A percentile compares a stretch with the other conserved stretches of the same genome.
These are phyloP conservation scores for Conops quadrifasciatus DNA, from an alignment of 2,888 invertebrate genomes.

Conservation along the genomic window DNA sequence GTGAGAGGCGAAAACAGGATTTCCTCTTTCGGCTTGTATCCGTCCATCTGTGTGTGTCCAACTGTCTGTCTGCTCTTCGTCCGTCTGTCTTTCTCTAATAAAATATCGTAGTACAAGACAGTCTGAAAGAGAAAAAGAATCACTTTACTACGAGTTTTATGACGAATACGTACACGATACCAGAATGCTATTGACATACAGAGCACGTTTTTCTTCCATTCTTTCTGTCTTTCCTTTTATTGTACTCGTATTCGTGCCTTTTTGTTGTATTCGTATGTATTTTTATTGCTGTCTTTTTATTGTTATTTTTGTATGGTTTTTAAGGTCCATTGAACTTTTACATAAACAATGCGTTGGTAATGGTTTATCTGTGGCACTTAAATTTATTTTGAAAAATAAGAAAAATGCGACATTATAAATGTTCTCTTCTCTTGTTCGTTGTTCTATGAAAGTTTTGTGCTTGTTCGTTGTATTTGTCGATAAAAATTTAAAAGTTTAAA, in stretches of 20 bases:
- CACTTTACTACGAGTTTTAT: neutral
- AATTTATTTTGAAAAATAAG: too few relatives aligned
- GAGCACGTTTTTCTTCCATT: neutral
- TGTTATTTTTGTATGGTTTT: neutral
- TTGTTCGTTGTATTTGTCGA: too few relatives aligned
- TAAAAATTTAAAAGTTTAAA: too few relatives aligned
- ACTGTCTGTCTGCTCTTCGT: too few relatives aligned
- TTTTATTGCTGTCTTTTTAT: neutral
- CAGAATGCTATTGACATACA: conserved; percentile 1
- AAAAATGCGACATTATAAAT: too few relatives aligned
- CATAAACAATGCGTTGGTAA: neutral
- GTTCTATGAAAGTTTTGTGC: too few relatives aligned
- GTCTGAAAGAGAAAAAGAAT: neutral
- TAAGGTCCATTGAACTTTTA: conserved; percentile 2
- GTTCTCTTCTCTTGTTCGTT: too few relatives aligned
- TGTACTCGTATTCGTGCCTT: neutral
- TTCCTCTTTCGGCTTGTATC: neutral
- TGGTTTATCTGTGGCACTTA: too few relatives aligned
- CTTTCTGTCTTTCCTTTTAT: neutral
- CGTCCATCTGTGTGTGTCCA: neutral
- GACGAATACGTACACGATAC: neutral
- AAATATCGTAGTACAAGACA: neutral
- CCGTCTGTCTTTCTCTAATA: too few relatives aligned
- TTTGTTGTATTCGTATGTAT: neutral
- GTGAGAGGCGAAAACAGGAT: neutral